These are phyloP conservation scores for Karalla daura DNA, from an alignment of 2,797 vertebrate species.

Conservation along the genomic window DNA sequence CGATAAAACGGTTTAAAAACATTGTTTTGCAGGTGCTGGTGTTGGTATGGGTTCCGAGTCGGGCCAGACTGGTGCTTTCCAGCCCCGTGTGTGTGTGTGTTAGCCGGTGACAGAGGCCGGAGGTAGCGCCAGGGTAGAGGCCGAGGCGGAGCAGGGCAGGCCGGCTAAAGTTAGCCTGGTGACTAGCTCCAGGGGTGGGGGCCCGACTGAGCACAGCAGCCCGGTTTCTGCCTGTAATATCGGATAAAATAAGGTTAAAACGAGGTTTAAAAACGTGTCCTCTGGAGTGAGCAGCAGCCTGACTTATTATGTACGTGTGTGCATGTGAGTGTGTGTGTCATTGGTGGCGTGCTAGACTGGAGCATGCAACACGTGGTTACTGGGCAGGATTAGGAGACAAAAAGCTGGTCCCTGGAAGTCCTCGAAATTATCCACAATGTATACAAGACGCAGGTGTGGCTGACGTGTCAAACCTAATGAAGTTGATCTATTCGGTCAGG, in stretches of 20 bases:
- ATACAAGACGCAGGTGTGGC: too few relatives aligned
- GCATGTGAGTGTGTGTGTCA: constrained; percentile 49
- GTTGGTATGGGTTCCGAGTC: constrained; percentile 10
- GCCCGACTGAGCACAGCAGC: too few relatives aligned
- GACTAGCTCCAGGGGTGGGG: neutral
- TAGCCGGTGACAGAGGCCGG: too few relatives aligned
- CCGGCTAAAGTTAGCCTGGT: constrained; percentile 63
- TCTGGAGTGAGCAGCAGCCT: neutral
- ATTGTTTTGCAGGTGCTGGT: neutral
- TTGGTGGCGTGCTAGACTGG: constrained; percentile 38
- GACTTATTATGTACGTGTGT: too few relatives aligned
- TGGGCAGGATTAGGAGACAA: constrained; percentile 36
- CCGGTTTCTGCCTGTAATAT: too few relatives aligned
- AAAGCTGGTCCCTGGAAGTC: constrained; percentile 3
- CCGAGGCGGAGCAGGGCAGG: constrained; percentile 31
- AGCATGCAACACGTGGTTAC: constrained; percentile 80
- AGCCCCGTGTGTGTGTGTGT: constrained; percentile 15
- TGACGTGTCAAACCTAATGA: too few relatives aligned
- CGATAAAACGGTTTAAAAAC: neutral
- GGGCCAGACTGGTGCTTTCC: constrained; percentile 33
- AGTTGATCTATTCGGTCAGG: too few relatives aligned
- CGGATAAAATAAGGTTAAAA: too few relatives aligned
- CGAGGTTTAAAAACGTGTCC: neutral
- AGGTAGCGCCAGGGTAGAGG: constrained; percentile 13
- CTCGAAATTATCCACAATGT: too few relatives aligned